Percentiles rank a stretch among this genome's conserved stretches.
phyloP scores from a whole-genome alignment of 2,888 invertebrate species.

The Carcina quercana region DNA sequence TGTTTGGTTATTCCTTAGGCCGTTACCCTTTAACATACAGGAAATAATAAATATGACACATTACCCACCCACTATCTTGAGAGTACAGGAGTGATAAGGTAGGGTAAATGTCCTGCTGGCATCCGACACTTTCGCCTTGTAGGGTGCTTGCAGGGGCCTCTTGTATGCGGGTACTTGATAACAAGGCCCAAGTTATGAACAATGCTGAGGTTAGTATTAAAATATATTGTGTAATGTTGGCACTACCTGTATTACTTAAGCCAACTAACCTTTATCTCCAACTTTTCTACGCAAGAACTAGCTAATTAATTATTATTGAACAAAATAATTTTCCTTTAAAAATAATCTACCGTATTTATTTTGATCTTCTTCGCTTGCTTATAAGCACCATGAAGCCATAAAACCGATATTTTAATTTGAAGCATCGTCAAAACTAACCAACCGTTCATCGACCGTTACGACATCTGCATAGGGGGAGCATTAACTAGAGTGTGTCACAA shows the following conservation, averaged over 20 bases:
- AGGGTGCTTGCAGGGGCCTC: no score
- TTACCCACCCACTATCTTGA: constrained; percentile 33
- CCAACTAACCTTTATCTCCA: constrained; percentile 2
- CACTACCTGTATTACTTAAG: neutral
- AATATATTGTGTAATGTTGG: no score
- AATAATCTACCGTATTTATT: no score
- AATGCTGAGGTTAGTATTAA: no score
- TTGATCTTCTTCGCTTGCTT: no score
- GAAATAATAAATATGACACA: constrained; percentile 38
- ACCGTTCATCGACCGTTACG: constrained; percentile 15
- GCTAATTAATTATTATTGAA: no score
- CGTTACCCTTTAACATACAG: constrained; percentile 22
- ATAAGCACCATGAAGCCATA: no score
- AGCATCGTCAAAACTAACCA: no score
- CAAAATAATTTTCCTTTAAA: no score
- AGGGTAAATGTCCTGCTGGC: constrained; percentile 46
- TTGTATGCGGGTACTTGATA: constrained; percentile 12
- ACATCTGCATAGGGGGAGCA: constrained; percentile 21
- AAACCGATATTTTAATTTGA: no score
- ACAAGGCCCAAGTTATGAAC: constrained; percentile 7
- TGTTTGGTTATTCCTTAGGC: constrained; percentile 24
- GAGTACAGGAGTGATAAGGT: constrained; percentile 37
- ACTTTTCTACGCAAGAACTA: constrained; percentile 8
- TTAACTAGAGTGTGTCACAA: constrained; percentile 19
- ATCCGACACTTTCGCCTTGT: constrained; percentile 21